These are phyloP conservation scores for Atherinosoma microstoma DNA, from an alignment of 2,797 vertebrate genomes.

Conservation along the genomic window DNA sequence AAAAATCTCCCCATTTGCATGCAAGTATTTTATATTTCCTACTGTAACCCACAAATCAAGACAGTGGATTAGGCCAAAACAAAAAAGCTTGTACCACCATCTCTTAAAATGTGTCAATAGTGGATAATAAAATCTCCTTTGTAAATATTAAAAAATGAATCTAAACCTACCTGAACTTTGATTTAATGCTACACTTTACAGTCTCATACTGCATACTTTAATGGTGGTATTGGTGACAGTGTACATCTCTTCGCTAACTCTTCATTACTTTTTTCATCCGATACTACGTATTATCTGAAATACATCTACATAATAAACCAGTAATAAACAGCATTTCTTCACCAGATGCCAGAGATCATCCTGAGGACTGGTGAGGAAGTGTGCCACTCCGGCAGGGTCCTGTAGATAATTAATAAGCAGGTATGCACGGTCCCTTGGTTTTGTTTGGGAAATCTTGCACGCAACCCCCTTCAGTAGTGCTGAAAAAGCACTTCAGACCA, in stretches of 20 bases:
- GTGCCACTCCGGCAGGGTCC: conserved; percentile 37
- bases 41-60: not conserved
- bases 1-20: not conserved
- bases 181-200: not conserved
- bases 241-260: not conserved
- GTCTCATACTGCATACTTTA: not conserved
- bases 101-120: too few species aligned
- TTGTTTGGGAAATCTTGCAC: conserved; percentile 59
- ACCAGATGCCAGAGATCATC: conserved; percentile 19
- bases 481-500: conserved; percentile 45
- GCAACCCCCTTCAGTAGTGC: conserved; percentile 40
- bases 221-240: not conserved
- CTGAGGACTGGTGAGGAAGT: conserved; percentile 41
- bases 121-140: too few species aligned
- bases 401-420: conserved; percentile 77
- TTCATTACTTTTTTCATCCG: not conserved
- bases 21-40: not conserved
- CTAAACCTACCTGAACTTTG: not conserved
- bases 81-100: not conserved
- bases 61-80: not conserved
- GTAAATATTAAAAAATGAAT: not conserved
- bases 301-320: not conserved
- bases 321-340: not conserved
- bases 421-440: conserved; percentile 39
- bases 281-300: not conserved